These are phyloP conservation scores for Microplitis deprimator DNA, from an alignment of 2,888 invertebrate species.

Conservation along the genomic window DNA sequence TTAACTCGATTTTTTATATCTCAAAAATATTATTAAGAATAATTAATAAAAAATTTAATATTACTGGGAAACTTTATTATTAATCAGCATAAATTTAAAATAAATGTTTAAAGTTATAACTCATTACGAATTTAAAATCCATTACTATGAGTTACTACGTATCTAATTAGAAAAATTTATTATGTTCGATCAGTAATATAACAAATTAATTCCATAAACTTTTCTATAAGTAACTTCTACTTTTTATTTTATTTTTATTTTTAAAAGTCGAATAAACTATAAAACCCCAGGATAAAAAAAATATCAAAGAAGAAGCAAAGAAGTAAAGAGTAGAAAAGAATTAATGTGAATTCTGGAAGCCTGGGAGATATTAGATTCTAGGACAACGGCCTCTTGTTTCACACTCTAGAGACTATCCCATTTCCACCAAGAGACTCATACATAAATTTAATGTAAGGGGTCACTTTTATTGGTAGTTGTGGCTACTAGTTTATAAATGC, in stretches of 20 bases:
- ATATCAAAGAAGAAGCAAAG: constrained; percentile 24
- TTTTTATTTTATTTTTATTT: not conserved
- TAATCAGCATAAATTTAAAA: not conserved
- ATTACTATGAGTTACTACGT: not conserved
- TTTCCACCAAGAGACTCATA: constrained; percentile 38
- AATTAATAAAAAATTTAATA: constrained; percentile 19
- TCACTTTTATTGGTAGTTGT: constrained; percentile 13
- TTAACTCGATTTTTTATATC: not conserved
- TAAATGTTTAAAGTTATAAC: not conserved
- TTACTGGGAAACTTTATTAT: not conserved
- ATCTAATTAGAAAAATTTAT: no score
- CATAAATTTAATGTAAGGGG: constrained; percentile 32
- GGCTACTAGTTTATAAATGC: not conserved
- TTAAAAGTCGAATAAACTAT: not conserved
- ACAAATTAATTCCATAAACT: not conserved
- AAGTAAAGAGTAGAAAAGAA: constrained; percentile 17
- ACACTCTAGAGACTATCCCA: constrained; percentile 19
- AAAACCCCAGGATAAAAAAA: not conserved
- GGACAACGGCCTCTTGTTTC: constrained; percentile 30
- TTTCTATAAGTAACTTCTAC: not conserved
- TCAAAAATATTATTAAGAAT: not conserved
- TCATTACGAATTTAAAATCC: not conserved
- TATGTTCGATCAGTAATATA: not conserved
- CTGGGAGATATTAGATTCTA: constrained; percentile 36
- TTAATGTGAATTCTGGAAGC: constrained; percentile 35